Evolutionary conservation across 2,113 vertebrate species (phyloP), one percentile per base, ranked within the genome.

Genomic region (Pandion haliaetus): DNA sequence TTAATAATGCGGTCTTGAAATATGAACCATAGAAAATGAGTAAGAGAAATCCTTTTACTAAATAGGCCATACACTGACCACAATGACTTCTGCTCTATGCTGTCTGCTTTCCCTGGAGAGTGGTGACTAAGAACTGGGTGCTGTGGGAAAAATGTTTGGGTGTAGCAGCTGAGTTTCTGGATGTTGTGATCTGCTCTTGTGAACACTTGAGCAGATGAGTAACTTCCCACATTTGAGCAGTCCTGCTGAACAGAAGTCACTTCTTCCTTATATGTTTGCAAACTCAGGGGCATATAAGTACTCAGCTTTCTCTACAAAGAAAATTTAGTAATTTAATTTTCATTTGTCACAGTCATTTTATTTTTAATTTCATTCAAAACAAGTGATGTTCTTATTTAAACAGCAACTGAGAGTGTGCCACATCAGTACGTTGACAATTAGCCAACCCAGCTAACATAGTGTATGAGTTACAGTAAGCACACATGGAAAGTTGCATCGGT

Each of bases 391-490:
- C 71, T 80, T 79, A 71, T 42, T 83, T 77, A 76, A 93, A 47
- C 11, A 31, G 54, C 70, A 91, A 61, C 47, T 26, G 71, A 79
- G 71, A 29, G 23, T 17, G 42, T 92, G 79, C 70, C 42, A 25
- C 61, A 59, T 55, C 61, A 76, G 61, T 28, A 25, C 1, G 0
- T 28, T 79, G 82, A 71, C 47, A 82, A 42, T 54, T 67, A 88
- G 85, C 88, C 82, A 82, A 25, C 50, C 66, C 70, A 72, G 54
- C 70, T 82, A 85, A 45, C 19, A 14, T n/a, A 71, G 52, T 14
- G 29, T 45, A 55, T 47, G 90, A 76, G 74, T 88, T 95, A 87
- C 78, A 92, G 78, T 90, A 92, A 95, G 93, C 74, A 95, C n/a
- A 90, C 79, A 62, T 90, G 67, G 77, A 73, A 88, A 95, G 90